A percentile compares a stretch with the other conserved stretches of the same genome.
These are phyloP conservation scores for Tetranychus piercei DNA, from an alignment of 2,888 invertebrate species.

Conservation along the genomic window DNA sequence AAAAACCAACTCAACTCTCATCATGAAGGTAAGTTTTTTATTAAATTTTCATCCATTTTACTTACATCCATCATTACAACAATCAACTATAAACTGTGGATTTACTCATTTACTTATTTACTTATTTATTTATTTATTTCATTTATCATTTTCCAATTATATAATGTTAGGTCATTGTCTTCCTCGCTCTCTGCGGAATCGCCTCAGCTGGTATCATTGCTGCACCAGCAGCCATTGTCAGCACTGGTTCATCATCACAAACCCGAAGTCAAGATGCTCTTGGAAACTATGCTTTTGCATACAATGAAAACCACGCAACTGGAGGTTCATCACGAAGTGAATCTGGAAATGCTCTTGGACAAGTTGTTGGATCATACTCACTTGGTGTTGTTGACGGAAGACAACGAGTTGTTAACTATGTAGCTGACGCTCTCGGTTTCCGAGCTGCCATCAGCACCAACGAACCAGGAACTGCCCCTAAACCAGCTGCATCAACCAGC, in stretches of 20 bases:
- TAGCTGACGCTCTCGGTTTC: slow-evolving; percentile 27
- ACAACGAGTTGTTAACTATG: slow-evolving; percentile 27
- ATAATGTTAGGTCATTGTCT: background rate
- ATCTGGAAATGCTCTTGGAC: slow-evolving; percentile 25
- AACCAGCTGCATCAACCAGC: slow-evolving; percentile 9
- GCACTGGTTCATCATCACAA: slow-evolving; percentile 26
- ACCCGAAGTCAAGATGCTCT: slow-evolving; percentile 27
- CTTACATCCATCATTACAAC: background rate
- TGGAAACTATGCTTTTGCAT: slow-evolving; percentile 28
- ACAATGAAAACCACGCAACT: slow-evolving; percentile 27
- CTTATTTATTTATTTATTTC: background rate
- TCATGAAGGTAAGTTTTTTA: slow-evolving; percentile 11
- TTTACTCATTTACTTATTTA: too few relatives aligned
- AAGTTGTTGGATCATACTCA: slow-evolving; percentile 27
- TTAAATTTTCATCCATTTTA: background rate
- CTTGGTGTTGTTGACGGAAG: slow-evolving; percentile 27
- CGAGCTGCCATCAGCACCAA: slow-evolving; percentile 26
- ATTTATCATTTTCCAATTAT: background rate
- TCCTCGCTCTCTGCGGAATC: background rate
- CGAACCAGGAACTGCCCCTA: slow-evolving; percentile 25
- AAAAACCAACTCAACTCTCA: background rate
- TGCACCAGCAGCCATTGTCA: slow-evolving; percentile 8
- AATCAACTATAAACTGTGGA: background rate
- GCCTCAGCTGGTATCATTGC: slow-evolving; percentile 1
- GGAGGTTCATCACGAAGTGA: slow-evolving; percentile 27